These are phyloP conservation scores for Anolis sagrei DNA, from an alignment of 2,113 vertebrate genomes.

Conservation along the genomic window DNA sequence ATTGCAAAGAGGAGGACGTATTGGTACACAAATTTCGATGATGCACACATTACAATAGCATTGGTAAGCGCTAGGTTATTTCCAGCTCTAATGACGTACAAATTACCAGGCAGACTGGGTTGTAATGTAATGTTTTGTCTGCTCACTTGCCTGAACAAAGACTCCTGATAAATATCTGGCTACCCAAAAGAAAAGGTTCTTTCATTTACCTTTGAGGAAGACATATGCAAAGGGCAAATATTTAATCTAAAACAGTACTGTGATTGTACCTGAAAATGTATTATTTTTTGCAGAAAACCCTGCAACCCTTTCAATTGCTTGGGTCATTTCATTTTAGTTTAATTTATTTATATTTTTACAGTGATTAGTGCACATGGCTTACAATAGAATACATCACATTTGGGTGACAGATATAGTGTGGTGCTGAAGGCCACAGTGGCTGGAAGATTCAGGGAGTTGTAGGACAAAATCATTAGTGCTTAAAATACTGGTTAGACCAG, in stretches of 20 bases:
- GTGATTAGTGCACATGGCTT: too few relatives aligned
- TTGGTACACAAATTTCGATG: not conserved
- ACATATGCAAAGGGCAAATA: not conserved
- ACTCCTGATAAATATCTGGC: not conserved
- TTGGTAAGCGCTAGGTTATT: not conserved
- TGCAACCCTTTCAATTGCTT: not conserved
- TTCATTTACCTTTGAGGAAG: not conserved
- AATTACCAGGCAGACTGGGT: not conserved
- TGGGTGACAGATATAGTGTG: too few relatives aligned
- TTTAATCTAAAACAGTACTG: not conserved
- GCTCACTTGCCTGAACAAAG: not conserved
- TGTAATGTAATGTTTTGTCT: not conserved
- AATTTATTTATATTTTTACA: not conserved
- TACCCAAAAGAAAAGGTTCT: not conserved
- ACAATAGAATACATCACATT: too few relatives aligned
- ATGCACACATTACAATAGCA: not conserved
- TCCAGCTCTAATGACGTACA: not conserved
- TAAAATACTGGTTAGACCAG: not conserved
- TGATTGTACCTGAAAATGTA: too few relatives aligned
- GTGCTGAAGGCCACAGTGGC: too few relatives aligned
- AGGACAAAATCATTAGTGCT: too few relatives aligned
- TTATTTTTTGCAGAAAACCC: not conserved
- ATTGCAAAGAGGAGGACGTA: too few relatives aligned
- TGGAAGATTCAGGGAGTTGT: too few relatives aligned
- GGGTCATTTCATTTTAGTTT: not conserved